Conservation (phyloP, 2,797 vertebrate species). For the Cetoscarus ocellatus region DNA sequence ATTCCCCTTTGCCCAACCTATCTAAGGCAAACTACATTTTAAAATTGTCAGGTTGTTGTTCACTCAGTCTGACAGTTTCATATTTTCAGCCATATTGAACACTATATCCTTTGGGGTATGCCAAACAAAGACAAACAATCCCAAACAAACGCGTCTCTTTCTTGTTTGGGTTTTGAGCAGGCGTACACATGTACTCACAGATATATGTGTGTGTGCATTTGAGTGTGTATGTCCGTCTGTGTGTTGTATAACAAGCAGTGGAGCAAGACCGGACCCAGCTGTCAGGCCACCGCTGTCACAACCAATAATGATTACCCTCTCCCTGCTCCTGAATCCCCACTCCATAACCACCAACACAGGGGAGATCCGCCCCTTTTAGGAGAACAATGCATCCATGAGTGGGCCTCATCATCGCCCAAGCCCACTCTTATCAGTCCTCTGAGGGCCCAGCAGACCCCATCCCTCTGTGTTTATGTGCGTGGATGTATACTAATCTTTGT, state of each 20-base stretch:
- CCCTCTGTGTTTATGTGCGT: slow-evolving; percentile 50
- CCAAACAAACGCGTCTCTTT: slow-evolving; percentile 49
- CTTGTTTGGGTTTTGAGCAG: slow-evolving; percentile 28
- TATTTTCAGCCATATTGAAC: slow-evolving; percentile 46
- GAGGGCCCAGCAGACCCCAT: slow-evolving; percentile 72
- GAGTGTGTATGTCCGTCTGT: slow-evolving; percentile 51
- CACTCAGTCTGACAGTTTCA: slow-evolving; percentile 28
- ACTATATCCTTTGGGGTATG: slow-evolving; percentile 24
- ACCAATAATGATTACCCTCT: slow-evolving; percentile 87
- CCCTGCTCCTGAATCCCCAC: slow-evolving; percentile 81
- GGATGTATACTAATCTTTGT: slow-evolving; percentile 79
- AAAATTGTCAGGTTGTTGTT: slow-evolving; percentile 13
- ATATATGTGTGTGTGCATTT: slow-evolving; percentile 34
- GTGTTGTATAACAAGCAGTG: slow-evolving; percentile 86
- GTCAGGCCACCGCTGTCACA: slow-evolving; percentile 86
- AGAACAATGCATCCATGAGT: slow-evolving; percentile 84
- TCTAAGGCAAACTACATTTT: not conserved
- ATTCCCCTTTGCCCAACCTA: too few species aligned
- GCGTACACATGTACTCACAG: slow-evolving; percentile 34
- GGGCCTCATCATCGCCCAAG: slow-evolving; percentile 84
- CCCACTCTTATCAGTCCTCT: slow-evolving; percentile 83
- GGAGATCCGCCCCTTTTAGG: slow-evolving; percentile 82
- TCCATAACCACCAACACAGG: slow-evolving; percentile 79
- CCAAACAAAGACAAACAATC: slow-evolving; percentile 44
- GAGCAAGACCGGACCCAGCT: slow-evolving; percentile 88